Percentiles rank a stretch among this genome's conserved stretches.
Conservation (phyloP, 2,888 invertebrate species). For the Dryococelus australis region DNA sequence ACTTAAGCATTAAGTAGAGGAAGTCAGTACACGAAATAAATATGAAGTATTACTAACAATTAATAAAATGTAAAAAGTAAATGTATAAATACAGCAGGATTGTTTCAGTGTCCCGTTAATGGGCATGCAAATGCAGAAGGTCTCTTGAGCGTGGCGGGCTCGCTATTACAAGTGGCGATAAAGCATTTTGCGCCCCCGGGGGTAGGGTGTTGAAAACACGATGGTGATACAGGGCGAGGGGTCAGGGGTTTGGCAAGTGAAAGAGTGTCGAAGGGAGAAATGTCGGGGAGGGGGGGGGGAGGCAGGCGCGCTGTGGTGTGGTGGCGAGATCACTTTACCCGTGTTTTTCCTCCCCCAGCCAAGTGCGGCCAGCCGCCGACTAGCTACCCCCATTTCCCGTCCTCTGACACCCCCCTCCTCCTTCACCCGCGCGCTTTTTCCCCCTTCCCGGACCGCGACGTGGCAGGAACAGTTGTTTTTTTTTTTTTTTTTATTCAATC, state of each 20-base stretch:
- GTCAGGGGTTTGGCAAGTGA: neutral
- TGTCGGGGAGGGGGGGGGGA: neutral
- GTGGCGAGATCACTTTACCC: neutral
- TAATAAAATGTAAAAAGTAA: no score
- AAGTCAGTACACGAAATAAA: no score
- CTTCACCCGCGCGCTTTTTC: neutral
- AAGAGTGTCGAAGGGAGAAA: no score
- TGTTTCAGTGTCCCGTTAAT: neutral
- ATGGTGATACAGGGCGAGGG: neutral
- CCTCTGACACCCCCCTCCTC: neutral
- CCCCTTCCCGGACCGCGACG: neutral
- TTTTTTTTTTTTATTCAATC: conserved; percentile 23
- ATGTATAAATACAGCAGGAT: no score
- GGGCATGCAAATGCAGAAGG: neutral
- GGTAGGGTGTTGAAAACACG: conserved; percentile 9
- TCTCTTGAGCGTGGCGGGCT: neutral
- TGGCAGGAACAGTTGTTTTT: neutral
- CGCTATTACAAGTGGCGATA: conserved; percentile 9
- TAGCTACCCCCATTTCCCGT: neutral
- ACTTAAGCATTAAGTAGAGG: no score
- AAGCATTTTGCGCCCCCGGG: neutral
- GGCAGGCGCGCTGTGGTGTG: neutral
- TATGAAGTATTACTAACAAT: no score
- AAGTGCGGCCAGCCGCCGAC: conserved; percentile 22
- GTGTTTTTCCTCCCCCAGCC: neutral